These are phyloP conservation scores for Turdus rufiventris DNA, from an alignment of 2,113 vertebrate species.

Conservation along the genomic window DNA sequence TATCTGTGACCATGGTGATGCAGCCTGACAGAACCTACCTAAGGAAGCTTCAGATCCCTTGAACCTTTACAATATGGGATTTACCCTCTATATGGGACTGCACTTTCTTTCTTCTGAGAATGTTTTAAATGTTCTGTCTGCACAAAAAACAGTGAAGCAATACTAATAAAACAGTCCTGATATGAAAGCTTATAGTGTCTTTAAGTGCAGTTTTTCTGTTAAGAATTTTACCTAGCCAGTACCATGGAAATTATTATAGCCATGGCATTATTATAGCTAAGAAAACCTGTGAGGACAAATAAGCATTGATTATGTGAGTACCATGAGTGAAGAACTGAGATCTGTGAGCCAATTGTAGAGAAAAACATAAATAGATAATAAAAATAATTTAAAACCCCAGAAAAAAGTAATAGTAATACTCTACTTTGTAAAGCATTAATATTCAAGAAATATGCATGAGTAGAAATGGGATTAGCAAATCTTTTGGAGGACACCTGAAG, in stretches of 20 bases:
- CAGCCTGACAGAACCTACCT: background rate
- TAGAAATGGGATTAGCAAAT: background rate
- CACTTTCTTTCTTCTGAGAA: background rate
- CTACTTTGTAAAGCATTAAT: background rate
- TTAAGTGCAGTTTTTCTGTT: background rate
- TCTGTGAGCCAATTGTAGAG: background rate
- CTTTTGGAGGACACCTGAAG: background rate
- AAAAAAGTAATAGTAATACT: background rate
- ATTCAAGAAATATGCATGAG: background rate
- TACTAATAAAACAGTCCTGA: background rate
- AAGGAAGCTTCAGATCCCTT: background rate
- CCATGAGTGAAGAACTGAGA: background rate
- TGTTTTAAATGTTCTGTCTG: background rate
- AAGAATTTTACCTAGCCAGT: background rate
- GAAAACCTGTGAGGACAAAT: background rate
- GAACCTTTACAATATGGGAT: background rate
- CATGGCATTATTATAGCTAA: background rate
- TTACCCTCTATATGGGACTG: background rate
- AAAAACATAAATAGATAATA: background rate
- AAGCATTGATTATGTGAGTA: background rate
- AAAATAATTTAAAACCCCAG: background rate
- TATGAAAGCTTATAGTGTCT: background rate
- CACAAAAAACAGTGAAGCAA: background rate
- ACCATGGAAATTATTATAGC: background rate
- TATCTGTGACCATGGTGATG: background rate